These are phyloP conservation scores for Piscicola geometra DNA, from an alignment of 2,888 invertebrate species.

Conservation along the genomic window DNA sequence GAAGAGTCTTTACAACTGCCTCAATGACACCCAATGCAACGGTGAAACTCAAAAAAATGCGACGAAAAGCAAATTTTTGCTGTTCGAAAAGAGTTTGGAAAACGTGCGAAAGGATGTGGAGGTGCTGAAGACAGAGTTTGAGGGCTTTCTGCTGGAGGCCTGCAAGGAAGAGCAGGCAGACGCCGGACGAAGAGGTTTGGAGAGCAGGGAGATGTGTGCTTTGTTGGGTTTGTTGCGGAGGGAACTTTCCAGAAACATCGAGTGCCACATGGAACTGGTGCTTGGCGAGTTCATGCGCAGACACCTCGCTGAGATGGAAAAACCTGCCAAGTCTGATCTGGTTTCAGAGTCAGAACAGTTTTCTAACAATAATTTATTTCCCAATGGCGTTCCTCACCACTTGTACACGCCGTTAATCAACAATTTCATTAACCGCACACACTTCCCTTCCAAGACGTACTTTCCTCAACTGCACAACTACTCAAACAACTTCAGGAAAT, in stretches of 20 bases:
- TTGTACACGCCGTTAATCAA: not conserved
- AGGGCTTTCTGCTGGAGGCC: not conserved
- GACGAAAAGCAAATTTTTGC: not conserved
- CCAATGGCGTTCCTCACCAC: not conserved
- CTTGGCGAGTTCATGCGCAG: not conserved
- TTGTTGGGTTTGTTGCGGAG: not conserved
- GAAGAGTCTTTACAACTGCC: not conserved
- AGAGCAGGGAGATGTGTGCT: not conserved
- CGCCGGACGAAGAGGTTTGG: not conserved
- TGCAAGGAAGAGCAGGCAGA: not conserved
- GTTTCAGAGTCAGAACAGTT: not conserved
- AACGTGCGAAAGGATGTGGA: not conserved
- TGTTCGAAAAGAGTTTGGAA: not conserved
- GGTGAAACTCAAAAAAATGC: not conserved
- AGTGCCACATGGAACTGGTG: not conserved
- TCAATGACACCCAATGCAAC: not conserved
- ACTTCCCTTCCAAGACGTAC: too few species aligned
- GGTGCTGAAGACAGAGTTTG: not conserved
- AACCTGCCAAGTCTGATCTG: not conserved
- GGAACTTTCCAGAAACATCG: not conserved
- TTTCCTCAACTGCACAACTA: too few species aligned
- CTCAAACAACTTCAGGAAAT: not conserved
- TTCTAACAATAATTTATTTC: not conserved
- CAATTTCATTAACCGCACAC: not conserved
- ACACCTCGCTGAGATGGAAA: not conserved